phyloP scores from a whole-genome alignment of 2,888 invertebrate genomes.

The Cephonodes hylas region DNA sequence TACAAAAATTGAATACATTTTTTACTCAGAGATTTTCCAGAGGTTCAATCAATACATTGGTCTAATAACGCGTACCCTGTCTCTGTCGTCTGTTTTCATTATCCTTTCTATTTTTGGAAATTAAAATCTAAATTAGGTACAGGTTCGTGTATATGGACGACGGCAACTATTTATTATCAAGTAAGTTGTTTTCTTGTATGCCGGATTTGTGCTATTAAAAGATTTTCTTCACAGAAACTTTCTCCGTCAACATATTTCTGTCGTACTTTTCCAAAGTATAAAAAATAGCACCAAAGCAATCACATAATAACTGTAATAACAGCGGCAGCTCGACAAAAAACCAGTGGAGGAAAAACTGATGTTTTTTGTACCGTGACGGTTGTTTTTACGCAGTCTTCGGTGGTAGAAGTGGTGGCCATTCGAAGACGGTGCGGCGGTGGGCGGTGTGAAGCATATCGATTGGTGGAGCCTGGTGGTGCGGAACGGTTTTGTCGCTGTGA shows the following conservation, averaged over 20 bases:
- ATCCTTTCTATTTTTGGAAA: too few relatives aligned
- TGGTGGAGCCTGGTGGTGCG: not conserved
- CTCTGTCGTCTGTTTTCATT: too few relatives aligned
- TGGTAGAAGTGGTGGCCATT: not conserved
- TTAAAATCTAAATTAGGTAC: too few relatives aligned
- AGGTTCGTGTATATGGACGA: too few relatives aligned
- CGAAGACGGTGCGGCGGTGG: not conserved
- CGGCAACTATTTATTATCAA: too few relatives aligned
- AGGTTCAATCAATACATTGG: too few relatives aligned
- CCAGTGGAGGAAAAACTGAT: not conserved
- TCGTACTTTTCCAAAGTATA: not conserved
- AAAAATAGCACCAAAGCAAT: not conserved
- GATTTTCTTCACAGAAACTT: too few relatives aligned
- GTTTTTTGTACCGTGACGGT: not conserved
- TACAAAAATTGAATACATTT: too few relatives aligned
- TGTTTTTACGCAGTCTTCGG: not conserved
- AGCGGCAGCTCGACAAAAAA: not conserved
- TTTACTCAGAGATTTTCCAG: too few relatives aligned
- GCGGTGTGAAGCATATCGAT: not conserved
- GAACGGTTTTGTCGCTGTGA: not conserved
- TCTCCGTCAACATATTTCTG: not conserved
- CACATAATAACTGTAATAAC: slow-evolving; percentile 3
- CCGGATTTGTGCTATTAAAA: too few relatives aligned
- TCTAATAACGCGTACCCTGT: too few relatives aligned
- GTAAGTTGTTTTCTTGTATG: too few relatives aligned